These are phyloP conservation scores for Eumacrocentrus americanus DNA, from an alignment of 2,888 invertebrate genomes.

Conservation along the genomic window DNA sequence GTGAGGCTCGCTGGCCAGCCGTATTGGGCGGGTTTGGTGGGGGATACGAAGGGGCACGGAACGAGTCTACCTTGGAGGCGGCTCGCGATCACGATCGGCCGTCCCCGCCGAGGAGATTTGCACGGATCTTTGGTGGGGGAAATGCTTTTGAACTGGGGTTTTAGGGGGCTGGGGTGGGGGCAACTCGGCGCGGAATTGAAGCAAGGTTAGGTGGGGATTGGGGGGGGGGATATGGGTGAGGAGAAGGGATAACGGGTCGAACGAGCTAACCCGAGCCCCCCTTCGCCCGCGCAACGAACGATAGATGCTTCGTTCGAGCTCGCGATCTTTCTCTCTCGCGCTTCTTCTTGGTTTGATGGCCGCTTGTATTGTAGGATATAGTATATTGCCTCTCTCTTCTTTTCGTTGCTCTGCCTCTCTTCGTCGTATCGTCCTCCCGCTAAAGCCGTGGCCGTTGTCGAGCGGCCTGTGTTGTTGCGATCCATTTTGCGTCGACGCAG, in stretches of 20 bases:
- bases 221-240: conserved; percentile 31
- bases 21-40: conserved; percentile 43
- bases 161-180: conserved; percentile 21
- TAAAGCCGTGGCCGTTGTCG: background rate
- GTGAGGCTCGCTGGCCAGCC: conserved; percentile 57
- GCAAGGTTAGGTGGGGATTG: conserved; percentile 49
- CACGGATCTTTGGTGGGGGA: conserved; percentile 3
- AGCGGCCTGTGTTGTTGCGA: conserved; percentile 11
- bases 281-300: too few species aligned
- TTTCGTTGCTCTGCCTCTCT: conserved; percentile 15
- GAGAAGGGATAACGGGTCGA: conserved; percentile 61
- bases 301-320: too few species aligned
- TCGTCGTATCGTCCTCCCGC: conserved; percentile 18
- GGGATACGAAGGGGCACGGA: conserved; percentile 52
- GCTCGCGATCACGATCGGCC: conserved; percentile 41
- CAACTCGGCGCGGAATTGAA: conserved; percentile 45
- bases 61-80: conserved; percentile 54
- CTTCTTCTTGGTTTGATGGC: too few species aligned
- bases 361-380: too few species aligned
- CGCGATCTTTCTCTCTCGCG: too few species aligned
- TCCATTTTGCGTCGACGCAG: conserved; percentile 35
- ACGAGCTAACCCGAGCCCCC: conserved; percentile 60
- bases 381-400: conserved; percentile 15
- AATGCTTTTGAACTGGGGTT: conserved; percentile 19
- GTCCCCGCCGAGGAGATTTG: conserved; percentile 38